Evolutionary conservation across 1,140 invertebrate genomes (phyloP).

Genomic region (Calephelis virginiensis): DNA sequence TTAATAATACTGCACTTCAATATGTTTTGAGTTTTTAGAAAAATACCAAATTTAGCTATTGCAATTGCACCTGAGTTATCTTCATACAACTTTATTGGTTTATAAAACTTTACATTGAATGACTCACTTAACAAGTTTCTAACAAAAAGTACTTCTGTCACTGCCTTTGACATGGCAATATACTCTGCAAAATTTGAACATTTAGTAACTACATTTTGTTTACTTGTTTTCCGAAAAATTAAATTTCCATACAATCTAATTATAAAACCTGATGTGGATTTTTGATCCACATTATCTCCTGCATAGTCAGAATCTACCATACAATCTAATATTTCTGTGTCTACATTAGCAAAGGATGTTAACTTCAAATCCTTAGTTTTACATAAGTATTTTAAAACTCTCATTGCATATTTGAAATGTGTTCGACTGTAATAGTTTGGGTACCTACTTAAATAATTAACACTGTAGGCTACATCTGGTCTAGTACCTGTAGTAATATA

Average conservation of each 20-base stretch:
- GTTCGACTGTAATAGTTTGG: slow-evolving; percentile 54
- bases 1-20: slow-evolving; percentile 48
- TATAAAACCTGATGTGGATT: slow-evolving; percentile 54
- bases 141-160: slow-evolving; percentile 41
- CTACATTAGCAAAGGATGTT: slow-evolving; percentile 43
- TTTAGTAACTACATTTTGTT: slow-evolving; percentile 47
- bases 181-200: slow-evolving; percentile 49
- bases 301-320: slow-evolving; percentile 57
- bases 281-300: slow-evolving; percentile 54
- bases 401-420: slow-evolving; percentile 60
- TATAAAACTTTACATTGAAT: slow-evolving; percentile 39
- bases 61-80: slow-evolving; percentile 45
- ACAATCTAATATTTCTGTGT: slow-evolving; percentile 49
- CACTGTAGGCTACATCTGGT: slow-evolving; percentile 41
- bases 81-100: slow-evolving; percentile 43
- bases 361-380: slow-evolving; percentile 54
- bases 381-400: slow-evolving; percentile 51
- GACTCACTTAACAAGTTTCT: slow-evolving; percentile 40
- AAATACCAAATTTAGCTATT: slow-evolving; percentile 46
- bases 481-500: slow-evolving; percentile 63
- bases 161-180: slow-evolving; percentile 38
- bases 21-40: slow-evolving; percentile 49
- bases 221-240: slow-evolving; percentile 51
- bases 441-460: slow-evolving; percentile 49
- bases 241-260: slow-evolving; percentile 49